Base-by-base conservation (phyloP, 1,140 invertebrate species). In the Pectinophora gossypiella region DNA sequence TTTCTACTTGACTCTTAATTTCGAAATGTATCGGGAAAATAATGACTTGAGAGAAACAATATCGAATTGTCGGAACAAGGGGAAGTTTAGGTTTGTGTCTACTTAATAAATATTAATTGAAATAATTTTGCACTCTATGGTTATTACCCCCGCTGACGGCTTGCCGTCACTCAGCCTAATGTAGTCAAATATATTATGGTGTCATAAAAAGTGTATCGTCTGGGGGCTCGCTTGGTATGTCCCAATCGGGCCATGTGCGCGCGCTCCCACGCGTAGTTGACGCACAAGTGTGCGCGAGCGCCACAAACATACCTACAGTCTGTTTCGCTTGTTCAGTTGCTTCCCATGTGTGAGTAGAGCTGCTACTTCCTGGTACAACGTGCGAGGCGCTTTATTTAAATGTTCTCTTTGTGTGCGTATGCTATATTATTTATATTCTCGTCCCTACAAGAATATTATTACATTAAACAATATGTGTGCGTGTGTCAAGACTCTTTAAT, bases 191-290 rank as follows among this genome's bases (percentile, higher is more conserved):
- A 61, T 55, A 51, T 47, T 75, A 68, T 73, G 54, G 68, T 66
- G 71, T 85, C 73, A 68, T 83, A 84, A 86, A 83, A 84, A 83
- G 56, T 71, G 70, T 74, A 81, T 75, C 76, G 78, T 84, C 78
- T 78, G 74, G 80, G 78, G 77, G 79, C 78, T 79, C 76, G 69
- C 64, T 78, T 73, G 74, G 75, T 79, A 72, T 77, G 79, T 78
- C 83, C 83, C 83, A 83, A 86, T 77, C 77, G 74, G 72, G 83
- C 83, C 83, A 86, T 86, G 80, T 86, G 83, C 80, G 79, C 72
- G 62, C 83, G 79, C 77, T 86, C 83, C 83, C 83, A 86, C 83
- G 83, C 81, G 73, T 72, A 77, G 81, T 59, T 54, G 62, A 56
- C 68, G 68, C 71, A 67, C 70, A 67, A 81, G 83, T 85, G 80